Evolutionary conservation across 2,797 vertebrate species (phyloP).

Genomic region (Luscinia luscinia): DNA sequence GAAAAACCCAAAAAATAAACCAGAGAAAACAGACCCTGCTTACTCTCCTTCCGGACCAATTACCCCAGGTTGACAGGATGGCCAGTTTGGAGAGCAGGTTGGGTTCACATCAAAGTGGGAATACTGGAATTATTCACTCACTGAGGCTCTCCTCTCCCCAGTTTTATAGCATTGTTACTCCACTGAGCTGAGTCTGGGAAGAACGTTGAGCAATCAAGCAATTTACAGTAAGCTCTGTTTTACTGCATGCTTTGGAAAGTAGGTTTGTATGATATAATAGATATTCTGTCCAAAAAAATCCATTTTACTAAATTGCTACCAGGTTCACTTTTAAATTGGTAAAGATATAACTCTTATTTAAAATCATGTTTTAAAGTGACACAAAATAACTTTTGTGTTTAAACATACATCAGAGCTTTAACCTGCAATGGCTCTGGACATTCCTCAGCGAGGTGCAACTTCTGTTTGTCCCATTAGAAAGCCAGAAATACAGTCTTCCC

Average conservation of each 20-base stretch:
- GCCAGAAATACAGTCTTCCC: not conserved
- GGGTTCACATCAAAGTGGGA: not conserved
- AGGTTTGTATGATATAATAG: not conserved
- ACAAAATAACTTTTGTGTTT: conserved; percentile 8
- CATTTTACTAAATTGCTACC: conserved; percentile 22
- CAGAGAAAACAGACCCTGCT: not conserved
- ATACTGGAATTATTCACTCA: not conserved
- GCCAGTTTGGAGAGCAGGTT: not conserved
- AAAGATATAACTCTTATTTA: conserved; percentile 4
- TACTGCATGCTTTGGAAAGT: conserved; percentile 6
- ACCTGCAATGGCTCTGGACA: not conserved
- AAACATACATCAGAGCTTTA: not conserved
- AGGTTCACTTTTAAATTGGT: not conserved
- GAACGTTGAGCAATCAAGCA: conserved; percentile 17
- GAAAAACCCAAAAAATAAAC: not conserved
- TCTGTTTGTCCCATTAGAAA: conserved; percentile 39
- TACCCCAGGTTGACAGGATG: not conserved
- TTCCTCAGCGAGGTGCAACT: not conserved
- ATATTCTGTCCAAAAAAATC: not conserved
- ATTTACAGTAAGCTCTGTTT: conserved; percentile 25
- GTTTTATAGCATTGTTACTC: not conserved
- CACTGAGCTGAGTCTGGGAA: not conserved
- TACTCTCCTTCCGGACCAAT: not conserved
- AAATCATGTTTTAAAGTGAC: not conserved
- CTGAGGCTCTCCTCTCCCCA: not conserved